Percentiles rank a stretch among this genome's conserved stretches.
phyloP scores from a whole-genome alignment of 2,888 invertebrate species.

The Tubulanus polymorphus region DNA sequence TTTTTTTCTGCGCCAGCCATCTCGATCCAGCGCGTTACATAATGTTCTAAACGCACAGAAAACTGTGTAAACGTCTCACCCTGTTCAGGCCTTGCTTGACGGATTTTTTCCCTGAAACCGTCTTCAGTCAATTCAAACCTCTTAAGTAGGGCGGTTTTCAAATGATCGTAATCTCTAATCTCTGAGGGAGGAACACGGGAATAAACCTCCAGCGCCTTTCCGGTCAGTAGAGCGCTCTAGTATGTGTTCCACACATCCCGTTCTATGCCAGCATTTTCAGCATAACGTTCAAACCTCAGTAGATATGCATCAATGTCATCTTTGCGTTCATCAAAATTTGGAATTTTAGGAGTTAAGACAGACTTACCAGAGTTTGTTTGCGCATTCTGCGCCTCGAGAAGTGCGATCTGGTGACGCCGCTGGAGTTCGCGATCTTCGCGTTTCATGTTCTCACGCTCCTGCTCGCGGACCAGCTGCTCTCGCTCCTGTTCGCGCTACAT shows the following conservation, averaged over 20 bases:
- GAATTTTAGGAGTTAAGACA: not conserved
- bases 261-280: not conserved
- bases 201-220: not conserved
- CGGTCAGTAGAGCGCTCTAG: not conserved
- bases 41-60: not conserved
- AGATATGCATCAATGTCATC: conserved; percentile 3
- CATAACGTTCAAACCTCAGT: conserved; percentile 1
- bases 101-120: not conserved
- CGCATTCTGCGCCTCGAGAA: no score
- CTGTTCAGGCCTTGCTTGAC: not conserved
- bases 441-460: no score
- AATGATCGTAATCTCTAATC: not conserved
- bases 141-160: not conserved
- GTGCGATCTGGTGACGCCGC: no score
- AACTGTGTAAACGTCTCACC: not conserved
- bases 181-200: not conserved
- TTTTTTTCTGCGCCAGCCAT: not conserved
- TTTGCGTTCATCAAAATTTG: not conserved
- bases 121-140: not conserved
- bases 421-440: no score
- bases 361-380: no score
- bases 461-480: no score
- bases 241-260: not conserved
- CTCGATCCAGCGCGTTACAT: not conserved
- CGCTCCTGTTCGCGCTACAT: no score